Percentiles rank a stretch among this genome's conserved stretches.
These are phyloP conservation scores for Ascaphus truei DNA, from an alignment of 2,113 vertebrate species.

Conservation along the genomic window DNA sequence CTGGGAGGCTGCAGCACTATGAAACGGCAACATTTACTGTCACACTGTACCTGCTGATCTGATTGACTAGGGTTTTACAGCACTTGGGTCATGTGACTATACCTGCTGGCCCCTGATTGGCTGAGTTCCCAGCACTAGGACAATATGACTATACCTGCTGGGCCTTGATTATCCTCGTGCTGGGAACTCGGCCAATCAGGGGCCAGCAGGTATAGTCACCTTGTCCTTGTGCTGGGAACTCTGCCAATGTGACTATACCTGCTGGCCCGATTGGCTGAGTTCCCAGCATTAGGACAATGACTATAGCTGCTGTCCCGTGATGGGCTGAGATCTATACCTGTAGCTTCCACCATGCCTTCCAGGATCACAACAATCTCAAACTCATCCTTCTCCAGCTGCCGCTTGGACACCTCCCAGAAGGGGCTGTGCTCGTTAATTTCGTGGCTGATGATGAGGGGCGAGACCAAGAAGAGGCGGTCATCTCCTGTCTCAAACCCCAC, in stretches of 20 bases:
- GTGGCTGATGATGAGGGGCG: constrained; percentile 81
- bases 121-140: too few species aligned
- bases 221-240: too few species aligned
- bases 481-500: constrained; percentile 82
- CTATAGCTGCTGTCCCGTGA: neutral
- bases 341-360: constrained; percentile 85
- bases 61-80: too few species aligned
- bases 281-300: neutral
- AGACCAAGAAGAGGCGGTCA: constrained; percentile 81
- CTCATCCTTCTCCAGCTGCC: constrained; percentile 71
- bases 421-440: constrained; percentile 78
- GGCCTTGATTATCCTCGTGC: too few species aligned
- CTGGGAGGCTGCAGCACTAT: too few species aligned
- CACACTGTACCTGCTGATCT: too few species aligned
- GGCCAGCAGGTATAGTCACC: too few species aligned
- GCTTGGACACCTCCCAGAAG: constrained; percentile 78
- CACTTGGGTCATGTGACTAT: too few species aligned
- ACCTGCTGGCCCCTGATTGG: too few species aligned
- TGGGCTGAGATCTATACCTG: constrained; percentile 52
- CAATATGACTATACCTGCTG: too few species aligned
- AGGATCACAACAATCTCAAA: constrained; percentile 83
- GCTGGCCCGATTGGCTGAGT: neutral
- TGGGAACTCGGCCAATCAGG: too few species aligned
- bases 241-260: neutral
- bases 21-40: too few species aligned